Evolutionary conservation across 2,797 vertebrate species (phyloP).

Genomic region (Ispidina lecontei): DNA sequence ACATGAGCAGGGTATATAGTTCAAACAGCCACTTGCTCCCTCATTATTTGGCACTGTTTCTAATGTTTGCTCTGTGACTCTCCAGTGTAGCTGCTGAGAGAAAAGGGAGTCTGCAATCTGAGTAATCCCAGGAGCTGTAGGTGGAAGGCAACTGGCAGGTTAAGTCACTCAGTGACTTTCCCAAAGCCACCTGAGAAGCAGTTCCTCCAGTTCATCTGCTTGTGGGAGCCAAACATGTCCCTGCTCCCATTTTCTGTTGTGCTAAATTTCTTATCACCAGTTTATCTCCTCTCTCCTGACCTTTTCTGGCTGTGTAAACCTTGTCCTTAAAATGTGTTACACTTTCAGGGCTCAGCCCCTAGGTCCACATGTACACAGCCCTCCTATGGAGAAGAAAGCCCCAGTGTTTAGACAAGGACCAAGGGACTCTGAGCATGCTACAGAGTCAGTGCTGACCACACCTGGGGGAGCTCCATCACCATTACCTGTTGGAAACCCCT

Average conservation of each 20-base stretch:
- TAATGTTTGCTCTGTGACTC: not conserved
- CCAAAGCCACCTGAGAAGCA: not conserved
- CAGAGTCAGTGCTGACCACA: not conserved
- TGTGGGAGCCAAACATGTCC: not conserved
- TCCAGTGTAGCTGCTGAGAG: not conserved
- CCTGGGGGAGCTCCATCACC: not conserved
- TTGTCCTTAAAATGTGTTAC: not conserved
- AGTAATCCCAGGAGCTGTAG: not conserved
- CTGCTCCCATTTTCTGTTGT: not conserved
- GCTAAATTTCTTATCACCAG: not conserved
- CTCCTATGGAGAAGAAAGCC: not conserved
- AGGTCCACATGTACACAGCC: accelerated
- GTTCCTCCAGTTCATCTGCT: not conserved
- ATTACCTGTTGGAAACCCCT: not conserved
- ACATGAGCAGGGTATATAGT: not conserved
- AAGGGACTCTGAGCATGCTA: not conserved
- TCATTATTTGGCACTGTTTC: not conserved
- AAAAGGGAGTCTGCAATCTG: not conserved
- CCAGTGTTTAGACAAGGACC: not conserved
- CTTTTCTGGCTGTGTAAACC: not conserved
- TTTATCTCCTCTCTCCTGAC: not conserved
- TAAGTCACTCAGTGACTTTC: not conserved
- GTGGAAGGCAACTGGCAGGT: not conserved
- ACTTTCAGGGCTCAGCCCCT: not conserved
- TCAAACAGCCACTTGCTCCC: not conserved